Evolutionary conservation across 2,113 vertebrate species (phyloP), one percentile per base, ranked within the genome.

Genomic region (Machaerirhynchus nigripectus): DNA sequence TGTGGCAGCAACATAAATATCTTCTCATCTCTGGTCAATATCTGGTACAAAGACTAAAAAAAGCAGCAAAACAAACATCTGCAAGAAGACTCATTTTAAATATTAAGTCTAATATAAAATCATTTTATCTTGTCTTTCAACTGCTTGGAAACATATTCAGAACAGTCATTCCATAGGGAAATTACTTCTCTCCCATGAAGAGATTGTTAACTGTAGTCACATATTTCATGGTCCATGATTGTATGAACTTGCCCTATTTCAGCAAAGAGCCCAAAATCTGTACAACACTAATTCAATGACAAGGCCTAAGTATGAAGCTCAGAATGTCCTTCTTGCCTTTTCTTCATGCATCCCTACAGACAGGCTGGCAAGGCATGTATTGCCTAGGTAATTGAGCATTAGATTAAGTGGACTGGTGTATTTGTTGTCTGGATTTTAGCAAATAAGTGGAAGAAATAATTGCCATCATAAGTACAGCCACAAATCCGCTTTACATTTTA

Each of bases 61-160:
- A 53, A 82, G 31, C 4, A 79, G 12, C 33, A 95, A 37, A 94
- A 27, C 31, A 95, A 95, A 88, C 69, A 87, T 89, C 35, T 95
- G 19, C 65, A 92, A 77, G 79, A 61, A 90, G 46, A 85, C 13
- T 59, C 30, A 77, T 90, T 96, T 92, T 56, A 94, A 97, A 96
- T 50, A 95, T 93, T 92, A 95, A 88, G 33, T 88, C 19, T 70
- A 81, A 85, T 79, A 85, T 60, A 85, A 97, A 97, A 97, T 92
- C 71, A 69, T 46, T 93, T 91, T 90, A 57, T 87, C 85, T 96
- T 93, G n/a, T 94, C 74, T 83, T 93, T 78, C 69, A 95, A 94
- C 49, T 95, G 64, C 94, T 97, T 95, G n/a, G 80, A 93, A 94
- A 96, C 69, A 96, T 77, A 93, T 94, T 97, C 95, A 89, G 79